Evolutionary conservation across 1,140 invertebrate genomes (phyloP).

Genomic region (Penaeus indicus): DNA sequence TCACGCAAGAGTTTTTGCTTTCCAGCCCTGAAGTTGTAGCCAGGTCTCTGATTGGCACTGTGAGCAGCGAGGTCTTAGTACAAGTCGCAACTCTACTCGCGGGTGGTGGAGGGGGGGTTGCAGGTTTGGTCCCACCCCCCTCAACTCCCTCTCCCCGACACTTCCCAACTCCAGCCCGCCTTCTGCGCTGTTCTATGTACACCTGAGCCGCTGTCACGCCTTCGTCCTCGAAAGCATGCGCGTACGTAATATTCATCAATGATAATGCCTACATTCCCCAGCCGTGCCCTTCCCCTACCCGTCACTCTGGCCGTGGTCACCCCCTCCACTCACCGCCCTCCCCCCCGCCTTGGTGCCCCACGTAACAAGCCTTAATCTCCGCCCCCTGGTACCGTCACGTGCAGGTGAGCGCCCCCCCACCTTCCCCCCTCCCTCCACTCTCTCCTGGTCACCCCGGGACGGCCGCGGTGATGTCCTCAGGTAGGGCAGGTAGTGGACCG

Average conservation of each 20-base stretch:
- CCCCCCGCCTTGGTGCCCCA: constrained; percentile 10
- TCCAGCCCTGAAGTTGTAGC: not conserved
- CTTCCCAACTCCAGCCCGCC: too few relatives aligned
- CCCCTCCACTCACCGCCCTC: not conserved
- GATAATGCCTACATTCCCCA: too few relatives aligned
- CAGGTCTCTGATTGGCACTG: not conserved
- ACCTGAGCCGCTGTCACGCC: too few relatives aligned
- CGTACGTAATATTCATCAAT: too few relatives aligned
- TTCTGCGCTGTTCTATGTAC: too few relatives aligned
- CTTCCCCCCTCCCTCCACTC: constrained; percentile 32
- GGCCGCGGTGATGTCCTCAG: constrained; percentile 48
- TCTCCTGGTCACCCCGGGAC: not conserved
- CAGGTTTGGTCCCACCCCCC: too few relatives aligned
- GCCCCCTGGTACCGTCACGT: constrained; percentile 23
- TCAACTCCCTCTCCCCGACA: too few relatives aligned
- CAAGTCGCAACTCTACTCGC: too few relatives aligned
- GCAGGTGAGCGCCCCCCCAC: constrained; percentile 28
- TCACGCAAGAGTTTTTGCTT: constrained; percentile 29
- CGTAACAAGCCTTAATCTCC: constrained; percentile 11
- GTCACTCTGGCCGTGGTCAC: not conserved
- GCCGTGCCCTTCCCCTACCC: too few relatives aligned
- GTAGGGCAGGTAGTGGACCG: constrained; percentile 62
- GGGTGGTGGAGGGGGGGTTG: too few relatives aligned
- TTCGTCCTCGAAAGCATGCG: too few relatives aligned
- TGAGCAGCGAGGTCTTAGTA: too few relatives aligned